Evolutionary conservation across 2,888 invertebrate genomes (phyloP).

Genomic region (Scaptodrosophila latifasciaeformis): DNA sequence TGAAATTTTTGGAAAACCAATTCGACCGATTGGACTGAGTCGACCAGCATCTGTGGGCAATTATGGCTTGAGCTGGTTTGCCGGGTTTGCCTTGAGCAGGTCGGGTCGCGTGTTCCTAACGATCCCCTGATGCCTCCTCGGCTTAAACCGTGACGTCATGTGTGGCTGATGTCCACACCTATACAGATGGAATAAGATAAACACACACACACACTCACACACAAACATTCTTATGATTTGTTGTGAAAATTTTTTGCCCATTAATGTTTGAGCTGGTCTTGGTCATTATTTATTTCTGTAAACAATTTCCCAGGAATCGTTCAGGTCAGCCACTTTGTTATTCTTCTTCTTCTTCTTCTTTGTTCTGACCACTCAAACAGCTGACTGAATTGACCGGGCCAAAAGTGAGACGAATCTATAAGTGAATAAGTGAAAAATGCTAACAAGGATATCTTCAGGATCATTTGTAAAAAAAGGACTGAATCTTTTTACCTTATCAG

Average conservation of each 20-base stretch:
- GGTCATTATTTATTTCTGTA: constrained; percentile 66
- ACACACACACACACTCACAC: constrained; percentile 6
- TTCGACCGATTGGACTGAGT: constrained; percentile 19
- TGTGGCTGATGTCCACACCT: constrained; percentile 22
- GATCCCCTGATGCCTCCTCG: constrained; percentile 31
- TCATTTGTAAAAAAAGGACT: too few relatives aligned
- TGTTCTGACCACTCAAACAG: constrained; percentile 44
- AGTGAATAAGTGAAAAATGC: constrained; percentile 45
- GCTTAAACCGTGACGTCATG: constrained; percentile 53
- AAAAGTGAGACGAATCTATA: constrained; percentile 59
- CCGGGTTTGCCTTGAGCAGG: not conserved
- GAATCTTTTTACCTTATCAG: too few relatives aligned
- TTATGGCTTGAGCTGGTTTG: constrained; percentile 25
- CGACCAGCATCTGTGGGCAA: constrained; percentile 62
- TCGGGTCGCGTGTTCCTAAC: constrained; percentile 17
- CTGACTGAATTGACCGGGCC: constrained; percentile 53
- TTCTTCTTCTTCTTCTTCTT: constrained; percentile 20
- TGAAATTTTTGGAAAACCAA: constrained; percentile 34
- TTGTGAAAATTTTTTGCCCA: constrained; percentile 44
- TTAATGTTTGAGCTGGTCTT: constrained; percentile 33
- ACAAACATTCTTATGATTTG: constrained; percentile 46
- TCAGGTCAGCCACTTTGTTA: constrained; percentile 18
- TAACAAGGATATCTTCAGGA: constrained; percentile 60
- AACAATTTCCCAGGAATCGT: constrained; percentile 60
- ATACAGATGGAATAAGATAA: too few relatives aligned